Evolutionary conservation across 2,797 vertebrate genomes (phyloP), one percentile per base, ranked within the genome.

Genomic region (Perodicticus potto): DNA sequence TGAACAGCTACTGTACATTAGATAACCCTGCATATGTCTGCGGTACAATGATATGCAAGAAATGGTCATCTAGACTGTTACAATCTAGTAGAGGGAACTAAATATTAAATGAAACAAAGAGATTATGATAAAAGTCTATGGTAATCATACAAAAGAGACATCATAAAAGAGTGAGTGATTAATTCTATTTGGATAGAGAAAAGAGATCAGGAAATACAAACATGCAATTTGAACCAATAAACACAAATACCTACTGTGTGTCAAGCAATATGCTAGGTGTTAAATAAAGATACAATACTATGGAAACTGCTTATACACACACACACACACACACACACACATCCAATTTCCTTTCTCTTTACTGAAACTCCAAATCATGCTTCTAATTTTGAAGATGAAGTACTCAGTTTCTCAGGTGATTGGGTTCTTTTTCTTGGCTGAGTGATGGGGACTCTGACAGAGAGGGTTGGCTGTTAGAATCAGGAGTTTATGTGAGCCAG

Each of bases 31-130:
- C 25, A 43, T 53, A 3, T 63, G 22, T 94, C 81, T 32, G 37
- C 49, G 20, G 65, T 40, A 6, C 67, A 93, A 53, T 73, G 53
- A 73, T 69, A 27, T 76, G 2, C 69, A 83, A 81, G n/a, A 83
- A 88, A 55, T 88, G 1, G 29, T 34, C 77, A 29, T 72, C 37
- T 92, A 74, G 23, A 67, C 19, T 40, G 34, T 73, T 81, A 53
- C 0, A 77, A 5, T 69, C 16, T 25, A 91, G 12, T 84, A 61
- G 78, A 83, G 3, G 12, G 43, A 80, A 77, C 83, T 88, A 70
- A 88, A 91, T 87, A 59, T 40, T 27, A 88, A 94, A 40, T 23
- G 14, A 95, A 84, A 73, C 65, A 88, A 89, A 40, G 57, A 83
- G 20, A 91, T 40, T 55, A n/a, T 78, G 40, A 55, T 59, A 57